phyloP scores from a whole-genome alignment of 2,113 vertebrate genomes.

The Aegypius monachus region DNA sequence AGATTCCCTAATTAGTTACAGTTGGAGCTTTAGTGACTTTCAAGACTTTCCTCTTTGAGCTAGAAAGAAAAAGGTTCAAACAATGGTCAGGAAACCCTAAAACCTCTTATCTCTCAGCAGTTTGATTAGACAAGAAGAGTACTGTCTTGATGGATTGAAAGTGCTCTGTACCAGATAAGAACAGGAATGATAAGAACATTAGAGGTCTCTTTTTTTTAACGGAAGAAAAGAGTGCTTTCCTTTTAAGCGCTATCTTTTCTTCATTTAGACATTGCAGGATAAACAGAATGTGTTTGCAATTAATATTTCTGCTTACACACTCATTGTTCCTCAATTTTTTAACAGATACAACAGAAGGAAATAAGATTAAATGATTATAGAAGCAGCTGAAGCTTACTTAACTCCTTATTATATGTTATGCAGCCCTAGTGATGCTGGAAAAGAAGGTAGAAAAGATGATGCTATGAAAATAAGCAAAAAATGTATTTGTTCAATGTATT shows the following conservation, averaged over 20 bases:
- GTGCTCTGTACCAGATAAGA: conserved; percentile 45
- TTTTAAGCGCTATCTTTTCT: conserved; percentile 16
- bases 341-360: neutral
- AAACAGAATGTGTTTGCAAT: conserved; percentile 16
- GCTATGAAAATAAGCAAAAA: neutral
- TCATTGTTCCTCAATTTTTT: neutral
- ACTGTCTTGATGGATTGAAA: conserved; percentile 51
- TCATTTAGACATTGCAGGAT: neutral
- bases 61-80: conserved; percentile 61
- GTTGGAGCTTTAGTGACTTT: conserved; percentile 63
- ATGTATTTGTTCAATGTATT: neutral
- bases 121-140: conserved; percentile 55
- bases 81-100: conserved; percentile 61
- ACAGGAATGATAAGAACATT: conserved; percentile 34
- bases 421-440: neutral
- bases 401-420: neutral
- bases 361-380: neutral
- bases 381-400: neutral
- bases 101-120: conserved; percentile 60
- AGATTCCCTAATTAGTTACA: conserved; percentile 71
- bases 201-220: neutral
- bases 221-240: neutral
- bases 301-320: neutral
- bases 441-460: neutral
- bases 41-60: conserved; percentile 50